Percentiles rank a stretch among this genome's conserved stretches.
phyloP scores from a whole-genome alignment of 2,113 vertebrate species.

The Puma concolor region DNA sequence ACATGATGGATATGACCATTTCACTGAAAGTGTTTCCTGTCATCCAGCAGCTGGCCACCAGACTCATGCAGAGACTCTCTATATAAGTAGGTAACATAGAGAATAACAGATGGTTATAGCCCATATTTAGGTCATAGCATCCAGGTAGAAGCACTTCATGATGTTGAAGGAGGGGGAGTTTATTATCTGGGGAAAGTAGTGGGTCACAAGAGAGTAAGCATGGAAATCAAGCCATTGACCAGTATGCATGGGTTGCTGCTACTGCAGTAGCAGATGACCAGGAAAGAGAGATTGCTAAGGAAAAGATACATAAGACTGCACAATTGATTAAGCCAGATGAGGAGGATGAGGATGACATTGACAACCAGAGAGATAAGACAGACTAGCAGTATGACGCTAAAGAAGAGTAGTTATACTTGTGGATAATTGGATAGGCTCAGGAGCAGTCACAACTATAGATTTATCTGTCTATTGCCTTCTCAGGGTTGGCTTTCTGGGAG shows the following conservation, averaged over 20 bases:
- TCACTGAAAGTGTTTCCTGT: neutral
- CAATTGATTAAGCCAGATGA: neutral
- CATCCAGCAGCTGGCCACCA: neutral
- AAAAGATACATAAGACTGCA: neutral
- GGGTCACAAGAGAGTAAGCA: neutral
- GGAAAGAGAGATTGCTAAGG: neutral
- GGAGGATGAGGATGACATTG: neutral
- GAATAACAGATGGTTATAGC: neutral
- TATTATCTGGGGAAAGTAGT: neutral
- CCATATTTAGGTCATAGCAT: neutral
- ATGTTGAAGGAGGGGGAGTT: neutral
- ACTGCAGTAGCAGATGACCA: neutral
- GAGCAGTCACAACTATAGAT: neutral
- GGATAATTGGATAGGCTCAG: neutral
- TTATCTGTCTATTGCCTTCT: neutral
- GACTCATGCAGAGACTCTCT: neutral
- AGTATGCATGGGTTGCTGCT: neutral
- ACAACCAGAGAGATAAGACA: neutral
- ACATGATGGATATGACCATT: neutral
- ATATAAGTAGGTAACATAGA: neutral
- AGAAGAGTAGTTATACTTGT: neutral
- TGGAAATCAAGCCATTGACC: neutral
- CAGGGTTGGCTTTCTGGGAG: neutral
- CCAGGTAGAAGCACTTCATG: neutral
- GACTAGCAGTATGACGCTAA: neutral